Conservation (phyloP, 2,113 vertebrate genomes). For the Paratilapia polleni region DNA sequence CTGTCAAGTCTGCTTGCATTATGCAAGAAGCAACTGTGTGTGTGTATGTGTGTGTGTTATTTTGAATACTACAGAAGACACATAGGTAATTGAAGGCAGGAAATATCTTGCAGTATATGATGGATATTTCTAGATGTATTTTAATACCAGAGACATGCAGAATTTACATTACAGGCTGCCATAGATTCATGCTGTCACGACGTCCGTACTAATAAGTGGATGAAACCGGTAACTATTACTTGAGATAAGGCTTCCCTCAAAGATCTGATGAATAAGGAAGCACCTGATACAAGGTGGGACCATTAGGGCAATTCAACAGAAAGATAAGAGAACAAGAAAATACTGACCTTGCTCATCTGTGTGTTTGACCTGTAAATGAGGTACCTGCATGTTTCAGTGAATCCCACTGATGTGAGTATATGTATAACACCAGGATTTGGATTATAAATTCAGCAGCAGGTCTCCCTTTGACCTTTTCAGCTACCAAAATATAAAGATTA, state of each 20-base stretch:
- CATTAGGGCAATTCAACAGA: slow-evolving; percentile 16
- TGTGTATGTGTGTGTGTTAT: not conserved
- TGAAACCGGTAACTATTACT: not conserved
- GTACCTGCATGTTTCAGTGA: not conserved
- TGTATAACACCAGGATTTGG: slow-evolving; percentile 12
- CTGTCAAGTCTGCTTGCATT: slow-evolving; percentile 37
- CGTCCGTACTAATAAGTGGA: not conserved
- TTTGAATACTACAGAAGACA: not conserved
- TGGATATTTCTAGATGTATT: not conserved
- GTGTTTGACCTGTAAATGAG: slow-evolving; percentile 36
- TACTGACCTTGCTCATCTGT: slow-evolving; percentile 15
- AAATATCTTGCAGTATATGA: not conserved
- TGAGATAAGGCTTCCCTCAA: not conserved
- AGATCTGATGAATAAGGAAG: slow-evolving; percentile 17
- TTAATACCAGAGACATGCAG: not conserved
- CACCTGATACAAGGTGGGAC: not conserved
- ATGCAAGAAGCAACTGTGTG: slow-evolving; percentile 26
- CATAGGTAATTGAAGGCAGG: not conserved
- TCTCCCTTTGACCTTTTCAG: slow-evolving; percentile 56
- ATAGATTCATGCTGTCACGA: not conserved
- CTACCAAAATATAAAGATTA: slow-evolving; percentile 30
- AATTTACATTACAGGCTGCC: not conserved
- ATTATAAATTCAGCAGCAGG: slow-evolving; percentile 7
- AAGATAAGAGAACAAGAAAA: slow-evolving; percentile 23
- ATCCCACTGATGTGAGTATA: not conserved